Percentiles rank a stretch among this genome's conserved stretches.
These are phyloP conservation scores for Encarsia formosa DNA, from an alignment of 2,888 invertebrate genomes.

Conservation along the genomic window DNA sequence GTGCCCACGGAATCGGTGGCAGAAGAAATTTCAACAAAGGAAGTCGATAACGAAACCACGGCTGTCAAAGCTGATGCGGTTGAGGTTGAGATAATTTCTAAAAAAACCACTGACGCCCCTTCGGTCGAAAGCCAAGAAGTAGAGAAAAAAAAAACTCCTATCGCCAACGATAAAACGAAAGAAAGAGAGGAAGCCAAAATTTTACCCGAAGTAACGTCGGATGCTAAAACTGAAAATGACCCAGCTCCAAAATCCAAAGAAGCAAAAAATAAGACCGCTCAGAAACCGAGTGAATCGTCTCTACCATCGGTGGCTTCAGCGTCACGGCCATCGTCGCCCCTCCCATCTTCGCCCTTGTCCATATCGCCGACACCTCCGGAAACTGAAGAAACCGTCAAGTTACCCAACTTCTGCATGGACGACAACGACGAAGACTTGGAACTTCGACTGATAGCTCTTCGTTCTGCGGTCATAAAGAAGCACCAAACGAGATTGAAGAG, in stretches of 20 bases:
- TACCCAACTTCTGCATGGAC: constrained; percentile 37
- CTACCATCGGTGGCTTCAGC: not conserved
- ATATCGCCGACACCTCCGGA: not conserved
- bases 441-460: constrained; percentile 63
- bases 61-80: constrained; percentile 18
- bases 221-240: too few relatives aligned
- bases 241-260: too few relatives aligned
- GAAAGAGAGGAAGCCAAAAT: too few relatives aligned
- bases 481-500: constrained; percentile 55
- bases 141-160: constrained; percentile 1
- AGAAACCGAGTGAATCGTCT: not conserved
- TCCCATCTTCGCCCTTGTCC: not conserved
- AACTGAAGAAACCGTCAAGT: not conserved
- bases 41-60: not conserved
- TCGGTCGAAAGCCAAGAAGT: constrained; percentile 2
- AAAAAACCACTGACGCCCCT: too few relatives aligned
- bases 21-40: not conserved
- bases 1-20: too few relatives aligned
- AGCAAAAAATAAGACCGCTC: not conserved
- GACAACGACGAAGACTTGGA: constrained; percentile 62
- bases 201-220: too few relatives aligned
- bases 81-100: too few relatives aligned
- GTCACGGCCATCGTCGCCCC: too few relatives aligned
- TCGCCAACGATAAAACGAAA: too few relatives aligned
- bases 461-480: constrained; percentile 65